phyloP scores from a whole-genome alignment of 1,140 invertebrate genomes.

The Bombus terrestris region DNA sequence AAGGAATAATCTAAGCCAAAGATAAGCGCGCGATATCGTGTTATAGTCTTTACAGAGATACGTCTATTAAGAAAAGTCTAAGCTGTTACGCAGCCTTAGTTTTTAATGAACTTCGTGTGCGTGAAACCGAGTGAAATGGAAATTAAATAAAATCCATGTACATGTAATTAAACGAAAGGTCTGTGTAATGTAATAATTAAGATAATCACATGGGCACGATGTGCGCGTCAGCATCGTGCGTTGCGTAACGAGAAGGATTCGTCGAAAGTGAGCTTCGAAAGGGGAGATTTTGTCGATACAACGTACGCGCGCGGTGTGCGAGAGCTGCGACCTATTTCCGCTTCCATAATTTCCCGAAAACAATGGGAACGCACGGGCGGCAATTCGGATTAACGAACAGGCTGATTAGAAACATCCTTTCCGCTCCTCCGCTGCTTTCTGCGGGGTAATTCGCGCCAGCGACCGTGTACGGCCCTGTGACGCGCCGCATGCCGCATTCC shows the following conservation, averaged over 20 bases:
- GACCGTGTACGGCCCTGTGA: slow-evolving; percentile 58
- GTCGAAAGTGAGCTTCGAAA: not conserved
- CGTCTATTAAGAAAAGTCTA: too few species aligned
- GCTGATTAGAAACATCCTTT: slow-evolving; percentile 55
- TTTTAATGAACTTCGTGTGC: not conserved
- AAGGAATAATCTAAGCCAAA: too few species aligned
- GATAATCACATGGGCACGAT: too few species aligned
- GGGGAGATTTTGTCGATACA: not conserved
- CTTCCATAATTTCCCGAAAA: slow-evolving; percentile 26
- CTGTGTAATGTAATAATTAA: too few species aligned
- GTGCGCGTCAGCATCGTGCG: too few species aligned
- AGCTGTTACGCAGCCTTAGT: too few species aligned
- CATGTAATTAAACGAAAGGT: too few species aligned
- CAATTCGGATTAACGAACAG: slow-evolving; percentile 61
- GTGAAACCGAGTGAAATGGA: too few species aligned
- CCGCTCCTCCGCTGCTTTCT: not conserved
- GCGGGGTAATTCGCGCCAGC: slow-evolving; percentile 49
- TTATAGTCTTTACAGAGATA: too few species aligned
- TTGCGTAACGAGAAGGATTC: not conserved
- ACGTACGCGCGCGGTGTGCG: too few species aligned
- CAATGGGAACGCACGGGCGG: slow-evolving; percentile 24
- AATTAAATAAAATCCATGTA: too few species aligned
- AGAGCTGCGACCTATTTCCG: slow-evolving; percentile 13
- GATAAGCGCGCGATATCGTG: too few species aligned
- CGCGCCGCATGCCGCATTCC: slow-evolving; percentile 68